Base-by-base conservation (phyloP, 2,888 invertebrate species). In the Metellina segmentata region DNA sequence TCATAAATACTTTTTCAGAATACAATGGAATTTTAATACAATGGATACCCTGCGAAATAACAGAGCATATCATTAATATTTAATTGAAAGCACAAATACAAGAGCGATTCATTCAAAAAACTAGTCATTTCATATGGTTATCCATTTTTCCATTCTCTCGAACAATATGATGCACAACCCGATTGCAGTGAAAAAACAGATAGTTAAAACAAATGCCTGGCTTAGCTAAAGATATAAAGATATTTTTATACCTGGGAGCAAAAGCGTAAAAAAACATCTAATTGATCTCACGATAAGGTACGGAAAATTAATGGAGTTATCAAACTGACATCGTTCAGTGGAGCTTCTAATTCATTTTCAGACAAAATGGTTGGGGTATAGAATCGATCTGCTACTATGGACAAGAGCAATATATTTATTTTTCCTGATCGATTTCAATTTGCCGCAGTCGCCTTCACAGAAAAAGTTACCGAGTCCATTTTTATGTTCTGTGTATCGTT, bases 281-380 rank as follows among this genome's bases (percentile, higher is more conserved):
- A 87, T 79, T 81, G 79, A 71, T 81, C 87, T 72, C 87, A 53
- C 81, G 52, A 79, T 81, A 78, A 88, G 81, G 69, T 75, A 69
- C 19, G 61, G 70, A 74, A 61, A 88, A 88, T 88, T 81, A 81
- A 88, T 88, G 88, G 81, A 88, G 81, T 88, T 81, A 88, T 81
- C 88, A 81, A 81, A 79, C 81, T 82, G 74, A 72, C 75, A 81
- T 81, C 81, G 75, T 81, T 88, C 88, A 81, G 69, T 72, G 88
- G 34, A 81, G 81, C 81, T 51, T 69, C 74, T 88, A 88, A 81
- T 88, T 88, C 88, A 88, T 88, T 88, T 81, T 88, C 48, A 69
- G 79, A 81, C 74, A 74, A 81, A 75, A 74, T 75, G 88, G 75
- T 53, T n/a, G 61, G 20, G 72, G 69, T 88, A 74, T 61, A 34